These are phyloP conservation scores for Clanis bilineata DNA, from an alignment of 2,888 invertebrate genomes.

Conservation along the genomic window DNA sequence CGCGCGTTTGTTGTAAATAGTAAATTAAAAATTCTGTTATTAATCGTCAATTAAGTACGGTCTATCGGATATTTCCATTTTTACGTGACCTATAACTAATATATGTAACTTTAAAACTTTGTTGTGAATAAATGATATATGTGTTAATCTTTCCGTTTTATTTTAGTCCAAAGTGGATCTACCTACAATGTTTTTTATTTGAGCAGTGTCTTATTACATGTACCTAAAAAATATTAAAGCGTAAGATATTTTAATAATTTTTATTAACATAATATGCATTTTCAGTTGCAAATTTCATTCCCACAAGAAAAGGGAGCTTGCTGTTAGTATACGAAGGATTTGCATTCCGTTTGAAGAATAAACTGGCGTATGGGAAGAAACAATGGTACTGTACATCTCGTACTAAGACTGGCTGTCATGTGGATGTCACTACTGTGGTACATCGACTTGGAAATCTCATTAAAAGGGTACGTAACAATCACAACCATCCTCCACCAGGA, in stretches of 20 bases:
- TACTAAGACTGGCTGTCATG: constrained; percentile 67
- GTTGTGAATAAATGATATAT: not conserved
- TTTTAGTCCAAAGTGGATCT: not conserved
- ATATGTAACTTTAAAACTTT: not conserved
- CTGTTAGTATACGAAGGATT: constrained; percentile 66
- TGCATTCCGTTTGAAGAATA: constrained; percentile 70
- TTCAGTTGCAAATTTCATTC: constrained; percentile 71
- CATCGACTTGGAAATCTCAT: constrained; percentile 54
- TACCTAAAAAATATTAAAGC: no score
- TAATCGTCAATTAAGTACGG: no score
- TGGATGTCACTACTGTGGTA: constrained; percentile 62
- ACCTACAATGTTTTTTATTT: not conserved
- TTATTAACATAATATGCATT: constrained; percentile 27
- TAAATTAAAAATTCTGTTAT: no score
- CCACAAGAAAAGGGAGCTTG: constrained; percentile 67
- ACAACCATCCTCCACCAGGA: constrained; percentile 67
- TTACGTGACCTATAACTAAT: no score
- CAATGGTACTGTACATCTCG: constrained; percentile 74
- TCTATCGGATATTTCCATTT: no score
- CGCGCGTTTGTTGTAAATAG: constrained; percentile 10
- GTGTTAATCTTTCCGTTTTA: not conserved
- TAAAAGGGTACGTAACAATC: constrained; percentile 60
- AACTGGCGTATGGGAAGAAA: constrained; percentile 71
- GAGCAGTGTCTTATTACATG: not conserved
- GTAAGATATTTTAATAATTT: not conserved